Evolutionary conservation across 2,113 vertebrate species (phyloP), one percentile per base, ranked within the genome.

Genomic region (Pao palembangensis): DNA sequence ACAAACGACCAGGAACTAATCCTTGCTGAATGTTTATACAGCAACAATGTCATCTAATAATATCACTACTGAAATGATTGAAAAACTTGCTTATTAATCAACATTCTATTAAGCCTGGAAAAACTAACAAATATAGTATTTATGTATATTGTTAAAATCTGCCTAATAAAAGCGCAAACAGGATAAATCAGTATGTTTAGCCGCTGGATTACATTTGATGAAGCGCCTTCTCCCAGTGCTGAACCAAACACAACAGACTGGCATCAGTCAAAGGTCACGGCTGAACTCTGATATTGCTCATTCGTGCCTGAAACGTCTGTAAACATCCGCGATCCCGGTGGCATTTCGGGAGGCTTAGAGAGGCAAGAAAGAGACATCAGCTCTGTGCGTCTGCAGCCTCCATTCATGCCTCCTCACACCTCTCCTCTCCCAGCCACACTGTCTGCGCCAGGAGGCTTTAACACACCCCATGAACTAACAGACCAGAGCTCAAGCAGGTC

Each of bases 251-350:
- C 17, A 38, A 42, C 28, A 5, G 3, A 51, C 52, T 34, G 44
- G 34, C 49, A 62, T 55, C 18, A 54, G 63, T 70, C 54, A 78
- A 59, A 78, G 58, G 75, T 69, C 55, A 58, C 7, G 14, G 59
- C 59, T 58, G 52, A 58, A 54, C 23, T 75, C 53, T 70, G 70
- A 63, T 64, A 64, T 38, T 3, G 60, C 41, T 63, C 61, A 55
- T 58, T 73, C 53, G 19, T 38, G 38, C 64, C 67, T 77, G 56
- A 71, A 69, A 59, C 49, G 60, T 57, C 43, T 68, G 23, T 64
- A 73, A 67, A 75, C 71, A 62, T 53, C 49, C 34, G 50, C 67
- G 62, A 81, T 72, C 59, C 64, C 18, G 48, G n/a, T 60, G 52
- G 55, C 51, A 68, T 77, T 47, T 70, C 43, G 18, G 65, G 42